Percentiles rank a stretch among this genome's conserved stretches.
These are phyloP conservation scores for Trypoxylus dichotomus DNA, from an alignment of 1,140 invertebrate genomes.

Conservation along the genomic window DNA sequence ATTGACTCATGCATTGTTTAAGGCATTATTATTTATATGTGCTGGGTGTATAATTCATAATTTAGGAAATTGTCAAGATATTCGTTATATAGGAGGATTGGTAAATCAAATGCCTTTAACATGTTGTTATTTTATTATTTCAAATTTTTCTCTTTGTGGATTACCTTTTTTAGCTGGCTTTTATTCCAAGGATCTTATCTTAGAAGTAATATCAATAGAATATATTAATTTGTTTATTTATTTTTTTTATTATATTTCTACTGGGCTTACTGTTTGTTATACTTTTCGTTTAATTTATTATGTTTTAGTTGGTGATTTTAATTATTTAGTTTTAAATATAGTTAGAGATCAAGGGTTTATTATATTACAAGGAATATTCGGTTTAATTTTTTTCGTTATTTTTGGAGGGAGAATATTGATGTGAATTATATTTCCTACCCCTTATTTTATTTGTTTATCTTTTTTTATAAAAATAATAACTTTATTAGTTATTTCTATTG, in stretches of 20 bases:
- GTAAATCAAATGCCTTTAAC: no score
- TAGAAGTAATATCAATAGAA: conserved; percentile 56
- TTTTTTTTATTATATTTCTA: conserved; percentile 59
- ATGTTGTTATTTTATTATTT: conserved; percentile 58
- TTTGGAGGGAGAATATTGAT: no score
- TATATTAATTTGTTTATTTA: no score
- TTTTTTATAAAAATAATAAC: conserved; percentile 55
- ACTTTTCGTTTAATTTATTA: conserved; percentile 60
- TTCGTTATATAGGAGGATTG: no score
- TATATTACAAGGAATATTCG: conserved; percentile 56
- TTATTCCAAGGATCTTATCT: conserved; percentile 69
- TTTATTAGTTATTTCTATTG: conserved; percentile 53
- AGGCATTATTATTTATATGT: conserved; percentile 65
- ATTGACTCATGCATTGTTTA: conserved; percentile 66
- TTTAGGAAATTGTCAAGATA: no score
- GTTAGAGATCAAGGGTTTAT: conserved; percentile 55
- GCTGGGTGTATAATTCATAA: no score
- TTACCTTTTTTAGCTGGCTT: conserved; percentile 64
- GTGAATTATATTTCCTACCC: no score
- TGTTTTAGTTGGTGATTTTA: no score
- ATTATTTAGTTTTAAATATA: conserved; percentile 52
- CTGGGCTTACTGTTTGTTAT: conserved; percentile 60
- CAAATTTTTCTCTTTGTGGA: conserved; percentile 59
- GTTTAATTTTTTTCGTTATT: no score
- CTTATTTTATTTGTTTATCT: conserved; percentile 58